phyloP scores from a whole-genome alignment of 2,113 vertebrate species.

The Romanogobio albipinnatus region DNA sequence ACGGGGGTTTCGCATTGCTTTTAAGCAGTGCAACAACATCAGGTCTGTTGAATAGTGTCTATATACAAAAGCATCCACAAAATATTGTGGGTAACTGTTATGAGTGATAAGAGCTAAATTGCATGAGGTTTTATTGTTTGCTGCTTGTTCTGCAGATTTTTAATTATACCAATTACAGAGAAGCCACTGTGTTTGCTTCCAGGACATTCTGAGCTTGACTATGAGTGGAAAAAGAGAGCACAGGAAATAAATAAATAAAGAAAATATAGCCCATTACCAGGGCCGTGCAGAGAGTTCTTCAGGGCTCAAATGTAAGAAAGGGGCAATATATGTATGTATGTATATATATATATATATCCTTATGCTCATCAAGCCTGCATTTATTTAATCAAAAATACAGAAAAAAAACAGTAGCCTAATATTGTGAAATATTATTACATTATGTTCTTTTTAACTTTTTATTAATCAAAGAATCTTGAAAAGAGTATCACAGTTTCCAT shows the following conservation, averaged over 20 bases:
- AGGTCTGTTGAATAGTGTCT: not conserved
- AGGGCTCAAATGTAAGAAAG: too few species aligned
- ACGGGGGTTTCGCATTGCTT: not conserved
- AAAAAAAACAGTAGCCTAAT: too few species aligned
- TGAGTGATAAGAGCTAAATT: not conserved
- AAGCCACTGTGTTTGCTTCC: constrained; percentile 7
- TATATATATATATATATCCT: too few species aligned
- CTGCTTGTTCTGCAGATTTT: constrained; percentile 10
- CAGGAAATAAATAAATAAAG: not conserved
- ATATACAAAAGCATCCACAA: not conserved
- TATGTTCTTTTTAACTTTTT: too few species aligned
- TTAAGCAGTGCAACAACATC: constrained; percentile 18
- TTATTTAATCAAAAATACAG: too few species aligned
- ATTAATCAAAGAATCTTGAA: too few species aligned
- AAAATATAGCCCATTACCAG: not conserved
- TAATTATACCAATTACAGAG: constrained; percentile 2
- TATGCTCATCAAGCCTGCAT: too few species aligned
- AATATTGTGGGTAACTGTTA: not conserved
- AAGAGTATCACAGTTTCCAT: too few species aligned
- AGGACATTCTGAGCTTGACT: not conserved
- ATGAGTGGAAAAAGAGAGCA: not conserved
- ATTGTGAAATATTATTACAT: too few species aligned
- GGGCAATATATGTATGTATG: too few species aligned
- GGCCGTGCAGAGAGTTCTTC: too few species aligned
- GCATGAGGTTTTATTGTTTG: not conserved